phyloP scores from a whole-genome alignment of 2,113 vertebrate species.

The Panurus biarmicus region DNA sequence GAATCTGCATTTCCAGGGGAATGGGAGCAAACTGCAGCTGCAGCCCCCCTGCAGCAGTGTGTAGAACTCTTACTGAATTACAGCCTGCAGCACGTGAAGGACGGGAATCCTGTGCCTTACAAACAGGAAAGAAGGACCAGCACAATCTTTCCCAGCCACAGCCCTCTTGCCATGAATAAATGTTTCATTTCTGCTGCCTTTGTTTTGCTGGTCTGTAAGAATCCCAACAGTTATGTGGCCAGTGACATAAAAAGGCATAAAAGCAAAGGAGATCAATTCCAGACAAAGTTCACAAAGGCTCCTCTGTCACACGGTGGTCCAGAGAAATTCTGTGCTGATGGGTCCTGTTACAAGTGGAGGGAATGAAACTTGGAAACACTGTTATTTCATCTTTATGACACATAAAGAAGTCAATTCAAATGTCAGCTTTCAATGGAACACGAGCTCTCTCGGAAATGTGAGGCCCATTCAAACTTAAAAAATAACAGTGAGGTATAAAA shows the following conservation, averaged over 20 bases:
- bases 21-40: neutral
- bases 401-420: slow-evolving; percentile 20
- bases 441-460: neutral
- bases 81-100: neutral
- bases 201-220: neutral
- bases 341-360: neutral
- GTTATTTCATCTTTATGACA: slow-evolving; percentile 39
- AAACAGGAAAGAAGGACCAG: neutral
- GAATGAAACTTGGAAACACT: slow-evolving; percentile 9
- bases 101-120: neutral
- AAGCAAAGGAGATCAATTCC: neutral
- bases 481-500: neutral
- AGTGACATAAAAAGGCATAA: neutral
- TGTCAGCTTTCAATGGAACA: slow-evolving; percentile 7
- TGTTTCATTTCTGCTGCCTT: neutral
- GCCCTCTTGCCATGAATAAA: neutral
- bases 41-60: neutral
- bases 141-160: neutral
- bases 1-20: neutral
- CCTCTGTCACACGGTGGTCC: neutral
- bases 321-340: neutral
- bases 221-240: neutral
- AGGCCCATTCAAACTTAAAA: neutral
- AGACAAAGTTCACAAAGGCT: neutral
- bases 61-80: neutral